These are phyloP conservation scores for Himalopsyche kuldschensis DNA, from an alignment of 2,888 invertebrate species.

Conservation along the genomic window DNA sequence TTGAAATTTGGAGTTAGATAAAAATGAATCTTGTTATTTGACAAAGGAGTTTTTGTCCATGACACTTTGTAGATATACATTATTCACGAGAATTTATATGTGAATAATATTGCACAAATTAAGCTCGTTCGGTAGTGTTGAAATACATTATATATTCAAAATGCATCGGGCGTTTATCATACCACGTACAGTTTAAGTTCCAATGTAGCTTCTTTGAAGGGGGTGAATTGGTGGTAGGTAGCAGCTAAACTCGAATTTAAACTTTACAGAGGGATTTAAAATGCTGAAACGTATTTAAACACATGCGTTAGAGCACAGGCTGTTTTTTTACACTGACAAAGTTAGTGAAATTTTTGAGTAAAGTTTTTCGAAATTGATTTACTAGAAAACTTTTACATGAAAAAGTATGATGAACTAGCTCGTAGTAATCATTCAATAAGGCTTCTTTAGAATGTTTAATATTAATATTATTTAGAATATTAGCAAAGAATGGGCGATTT, in stretches of 20 bases:
- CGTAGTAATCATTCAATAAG: not conserved
- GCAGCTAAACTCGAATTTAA: not conserved
- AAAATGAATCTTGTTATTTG: too few species aligned
- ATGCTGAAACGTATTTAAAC: not conserved
- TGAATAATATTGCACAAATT: not conserved
- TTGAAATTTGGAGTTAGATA: too few species aligned
- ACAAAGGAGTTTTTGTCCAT: too few species aligned
- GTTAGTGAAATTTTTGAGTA: too few species aligned
- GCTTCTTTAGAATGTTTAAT: not conserved
- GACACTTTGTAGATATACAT: too few species aligned
- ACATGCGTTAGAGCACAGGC: not conserved
- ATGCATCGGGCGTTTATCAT: constrained; percentile 14
- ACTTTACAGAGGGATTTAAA: constrained; percentile 11
- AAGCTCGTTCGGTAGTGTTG: not conserved
- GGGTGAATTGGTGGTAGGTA: not conserved
- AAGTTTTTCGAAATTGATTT: too few species aligned
- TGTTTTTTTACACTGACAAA: not conserved
- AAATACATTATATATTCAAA: constrained; percentile 11
- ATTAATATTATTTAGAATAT: not conserved
- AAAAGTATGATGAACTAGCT: too few species aligned
- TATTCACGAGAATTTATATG: not conserved
- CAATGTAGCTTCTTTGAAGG: not conserved
- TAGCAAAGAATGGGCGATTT: too few species aligned
- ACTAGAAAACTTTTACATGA: too few species aligned
- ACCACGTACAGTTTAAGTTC: not conserved